These are phyloP conservation scores for Altica lythri DNA, from an alignment of 2,888 invertebrate genomes.

Conservation along the genomic window DNA sequence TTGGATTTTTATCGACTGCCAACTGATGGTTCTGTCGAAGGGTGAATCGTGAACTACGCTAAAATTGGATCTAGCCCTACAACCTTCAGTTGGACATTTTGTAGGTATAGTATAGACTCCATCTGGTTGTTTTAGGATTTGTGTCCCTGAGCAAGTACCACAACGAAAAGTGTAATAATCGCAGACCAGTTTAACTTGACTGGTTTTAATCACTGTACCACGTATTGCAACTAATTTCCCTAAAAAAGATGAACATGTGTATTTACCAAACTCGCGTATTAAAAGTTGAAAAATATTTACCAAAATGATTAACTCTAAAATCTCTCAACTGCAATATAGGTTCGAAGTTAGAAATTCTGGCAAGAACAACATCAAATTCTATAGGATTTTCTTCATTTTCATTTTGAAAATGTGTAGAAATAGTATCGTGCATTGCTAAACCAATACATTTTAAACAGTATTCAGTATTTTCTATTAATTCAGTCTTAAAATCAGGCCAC, in stretches of 20 bases:
- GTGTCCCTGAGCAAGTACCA: constrained; percentile 67
- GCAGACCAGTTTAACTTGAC: constrained; percentile 73
- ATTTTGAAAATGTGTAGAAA: constrained; percentile 51
- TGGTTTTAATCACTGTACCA: constrained; percentile 84
- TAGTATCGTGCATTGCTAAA: constrained; percentile 78
- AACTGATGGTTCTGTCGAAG: constrained; percentile 74
- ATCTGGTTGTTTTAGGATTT: constrained; percentile 69
- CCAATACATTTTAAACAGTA: constrained; percentile 72
- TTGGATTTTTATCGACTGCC: constrained; percentile 82
- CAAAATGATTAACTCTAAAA: constrained; percentile 74
- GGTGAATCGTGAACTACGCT: constrained; percentile 67
- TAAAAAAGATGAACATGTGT: constrained; percentile 44
- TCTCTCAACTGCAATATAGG: constrained; percentile 70
- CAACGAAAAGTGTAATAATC: constrained; percentile 81
- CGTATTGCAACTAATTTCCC: constrained; percentile 78
- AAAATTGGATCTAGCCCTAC: constrained; percentile 67
- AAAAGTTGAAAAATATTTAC: constrained; percentile 57
- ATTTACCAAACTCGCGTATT: constrained; percentile 6
- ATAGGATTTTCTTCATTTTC: constrained; percentile 54
- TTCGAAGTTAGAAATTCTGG: constrained; percentile 67
- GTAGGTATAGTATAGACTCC: constrained; percentile 66
- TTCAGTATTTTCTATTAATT: constrained; percentile 71
- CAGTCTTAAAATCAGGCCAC: constrained; percentile 62
- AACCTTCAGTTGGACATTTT: constrained; percentile 62
- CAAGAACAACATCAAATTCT: constrained; percentile 57